phyloP scores from a whole-genome alignment of 1,140 invertebrate genomes.

The Copidosoma floridanum region DNA sequence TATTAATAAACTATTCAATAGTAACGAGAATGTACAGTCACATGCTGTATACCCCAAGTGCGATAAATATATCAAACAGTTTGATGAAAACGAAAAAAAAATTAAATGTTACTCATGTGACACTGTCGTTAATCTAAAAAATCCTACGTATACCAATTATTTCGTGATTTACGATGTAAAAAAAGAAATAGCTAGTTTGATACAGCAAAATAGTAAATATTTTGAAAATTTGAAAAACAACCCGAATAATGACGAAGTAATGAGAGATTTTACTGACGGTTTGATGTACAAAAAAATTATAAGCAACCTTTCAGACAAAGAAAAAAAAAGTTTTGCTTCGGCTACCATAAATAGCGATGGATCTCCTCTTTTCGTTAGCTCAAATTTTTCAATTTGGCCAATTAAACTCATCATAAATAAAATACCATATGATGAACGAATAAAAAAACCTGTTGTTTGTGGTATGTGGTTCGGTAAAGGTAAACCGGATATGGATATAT shows the following conservation, averaged over 20 bases:
- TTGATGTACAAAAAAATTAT: too few relatives aligned
- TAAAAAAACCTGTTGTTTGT: too few relatives aligned
- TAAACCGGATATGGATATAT: too few relatives aligned
- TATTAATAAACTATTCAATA: conserved; percentile 21
- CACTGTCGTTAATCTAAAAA: background rate
- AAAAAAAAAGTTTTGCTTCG: too few relatives aligned
- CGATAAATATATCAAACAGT: too few relatives aligned
- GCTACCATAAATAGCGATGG: too few relatives aligned
- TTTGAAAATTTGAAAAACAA: too few relatives aligned
- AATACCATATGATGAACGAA: too few relatives aligned
- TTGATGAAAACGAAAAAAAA: conserved; percentile 9
- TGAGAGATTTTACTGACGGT: too few relatives aligned
- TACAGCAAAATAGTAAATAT: conserved; percentile 11
- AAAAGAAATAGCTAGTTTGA: conserved; percentile 18
- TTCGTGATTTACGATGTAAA: background rate
- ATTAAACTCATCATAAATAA: conserved; percentile 26
- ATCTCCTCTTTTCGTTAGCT: too few relatives aligned
- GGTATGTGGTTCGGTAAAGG: too few relatives aligned
- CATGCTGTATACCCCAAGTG: conserved; percentile 20
- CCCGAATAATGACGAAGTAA: conserved; percentile 3
- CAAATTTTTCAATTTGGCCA: conserved; percentile 26
- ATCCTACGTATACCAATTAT: too few relatives aligned
- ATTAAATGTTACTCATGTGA: conserved; percentile 6
- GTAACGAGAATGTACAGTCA: background rate
- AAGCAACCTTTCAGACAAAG: conserved; percentile 22